These are phyloP conservation scores for Dynastes hyllus DNA, from an alignment of 2,888 invertebrate genomes.

Conservation along the genomic window DNA sequence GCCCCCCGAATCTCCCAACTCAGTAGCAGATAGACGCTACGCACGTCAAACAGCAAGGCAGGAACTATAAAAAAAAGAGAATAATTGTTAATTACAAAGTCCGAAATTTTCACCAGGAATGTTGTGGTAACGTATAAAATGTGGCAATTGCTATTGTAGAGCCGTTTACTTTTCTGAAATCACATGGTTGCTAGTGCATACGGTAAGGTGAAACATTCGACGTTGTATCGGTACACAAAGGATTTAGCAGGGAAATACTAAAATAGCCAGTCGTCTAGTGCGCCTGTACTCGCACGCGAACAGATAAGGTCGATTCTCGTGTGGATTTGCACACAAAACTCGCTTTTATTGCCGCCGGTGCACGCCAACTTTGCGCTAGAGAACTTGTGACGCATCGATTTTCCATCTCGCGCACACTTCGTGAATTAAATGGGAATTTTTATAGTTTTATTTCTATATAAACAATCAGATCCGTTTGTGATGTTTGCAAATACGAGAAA, in stretches of 20 bases:
- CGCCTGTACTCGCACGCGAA: constrained; percentile 49
- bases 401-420: constrained; percentile 51
- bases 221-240: constrained; percentile 19
- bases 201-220: constrained; percentile 4
- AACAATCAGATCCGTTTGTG: too few species aligned
- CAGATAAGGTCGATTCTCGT: constrained; percentile 36
- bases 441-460: too few species aligned
- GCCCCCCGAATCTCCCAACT: constrained; percentile 9
- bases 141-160: neutral
- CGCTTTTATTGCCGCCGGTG: constrained; percentile 54
- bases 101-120: neutral
- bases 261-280: constrained; percentile 44
- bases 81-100: constrained; percentile 10
- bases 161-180: neutral
- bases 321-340: constrained; percentile 18
- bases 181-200: constrained; percentile 4
- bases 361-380: constrained; percentile 52
- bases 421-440: neutral
- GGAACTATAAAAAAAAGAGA: neutral
- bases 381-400: constrained; percentile 48
- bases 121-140: neutral
- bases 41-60: constrained; percentile 6
- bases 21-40: neutral
- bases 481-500: too few species aligned
- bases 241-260: constrained; percentile 23